These are phyloP conservation scores for Ictidomys tridecemlineatus DNA, from an alignment of 2,113 vertebrate genomes.

Conservation along the genomic window DNA sequence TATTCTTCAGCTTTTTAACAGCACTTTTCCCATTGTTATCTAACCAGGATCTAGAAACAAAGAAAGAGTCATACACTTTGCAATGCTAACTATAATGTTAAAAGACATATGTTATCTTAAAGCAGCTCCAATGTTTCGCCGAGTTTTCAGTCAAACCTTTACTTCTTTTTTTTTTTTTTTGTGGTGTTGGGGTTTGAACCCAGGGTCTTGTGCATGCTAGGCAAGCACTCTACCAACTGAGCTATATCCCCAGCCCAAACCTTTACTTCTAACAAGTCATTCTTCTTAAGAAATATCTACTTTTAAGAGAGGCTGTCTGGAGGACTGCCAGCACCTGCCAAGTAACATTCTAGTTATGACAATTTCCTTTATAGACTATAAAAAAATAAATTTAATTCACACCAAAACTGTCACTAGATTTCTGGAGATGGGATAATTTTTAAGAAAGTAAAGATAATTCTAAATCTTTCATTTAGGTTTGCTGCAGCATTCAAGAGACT, in stretches of 20 bases:
- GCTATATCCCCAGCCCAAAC: no score
- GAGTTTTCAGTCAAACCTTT: background rate
- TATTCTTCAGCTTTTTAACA: conserved; percentile 90
- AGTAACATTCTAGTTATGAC: background rate
- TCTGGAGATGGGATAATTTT: background rate
- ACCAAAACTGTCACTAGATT: background rate
- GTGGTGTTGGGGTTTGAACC: no score
- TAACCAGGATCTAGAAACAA: conserved; percentile 92
- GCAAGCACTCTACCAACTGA: no score
- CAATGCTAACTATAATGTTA: background rate
- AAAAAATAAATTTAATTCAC: background rate
- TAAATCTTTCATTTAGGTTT: background rate
- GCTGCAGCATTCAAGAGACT: background rate
- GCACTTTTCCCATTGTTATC: conserved; percentile 91
- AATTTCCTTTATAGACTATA: background rate
- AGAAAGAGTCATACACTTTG: background rate
- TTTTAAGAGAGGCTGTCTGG: background rate
- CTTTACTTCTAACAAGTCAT: background rate
- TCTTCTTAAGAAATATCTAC: background rate
- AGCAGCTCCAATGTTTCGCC: background rate
- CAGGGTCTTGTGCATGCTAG: no score
- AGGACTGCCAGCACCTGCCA: background rate
- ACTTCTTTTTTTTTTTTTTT: no score
- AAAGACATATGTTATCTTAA: background rate
- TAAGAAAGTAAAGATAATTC: background rate